Base-by-base conservation (phyloP, 30 jellyfish, hydroid and myxozoan species). In the Aurelia sp. region DNA sequence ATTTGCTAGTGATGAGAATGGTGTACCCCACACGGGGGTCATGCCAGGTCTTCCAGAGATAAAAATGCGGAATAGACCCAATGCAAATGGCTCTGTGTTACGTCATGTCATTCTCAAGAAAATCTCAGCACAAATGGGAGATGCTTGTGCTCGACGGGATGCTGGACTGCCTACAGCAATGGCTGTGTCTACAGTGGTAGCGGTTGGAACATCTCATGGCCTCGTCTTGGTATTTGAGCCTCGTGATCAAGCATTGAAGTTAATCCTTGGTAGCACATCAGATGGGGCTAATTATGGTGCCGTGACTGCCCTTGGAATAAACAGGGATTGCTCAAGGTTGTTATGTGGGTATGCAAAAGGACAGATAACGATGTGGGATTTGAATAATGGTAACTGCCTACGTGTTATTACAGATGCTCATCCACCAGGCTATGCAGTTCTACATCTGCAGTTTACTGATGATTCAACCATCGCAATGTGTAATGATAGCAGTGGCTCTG, bases 271-370 rank as follows among this genome's bases (percentile, higher is more conserved):
- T 4, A 81, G 89, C 81, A 95, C 96, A 40, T 44, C 96, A 18
- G 97, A 89, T 95, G 99, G 99, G 3, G 97, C 93, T 11, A 86
- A 85, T n/a, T 89, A 95, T 86, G 99, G 99, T 18, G 99, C 99
- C 48, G 99, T 95, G 58, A 95, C 99, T 15, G 98, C 99, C 13
- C 88, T 95, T 18, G 97, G 99, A 37, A 95, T 95, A 16, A 95
- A 95, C 89, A 94, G 74, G 1, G 99, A 95, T 41, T 95, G 98
- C 76, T 62, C 96, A 4, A 95, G 99, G 17, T 67, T 95, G 68
- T 78, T 95, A 19, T 95, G 97, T 66, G 99, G 99, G 12, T 90
- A 95, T 83, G 99, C 99, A 33, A 89, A 96, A 62, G 99, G 99
- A 8, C 96, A 95, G 81, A 86, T 95, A n/a, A 89, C 97, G 51